Percentiles rank a stretch among this genome's conserved stretches.
Evolutionary conservation across 1,140 invertebrate species (phyloP).

Genomic region (Uloborus diversus): DNA sequence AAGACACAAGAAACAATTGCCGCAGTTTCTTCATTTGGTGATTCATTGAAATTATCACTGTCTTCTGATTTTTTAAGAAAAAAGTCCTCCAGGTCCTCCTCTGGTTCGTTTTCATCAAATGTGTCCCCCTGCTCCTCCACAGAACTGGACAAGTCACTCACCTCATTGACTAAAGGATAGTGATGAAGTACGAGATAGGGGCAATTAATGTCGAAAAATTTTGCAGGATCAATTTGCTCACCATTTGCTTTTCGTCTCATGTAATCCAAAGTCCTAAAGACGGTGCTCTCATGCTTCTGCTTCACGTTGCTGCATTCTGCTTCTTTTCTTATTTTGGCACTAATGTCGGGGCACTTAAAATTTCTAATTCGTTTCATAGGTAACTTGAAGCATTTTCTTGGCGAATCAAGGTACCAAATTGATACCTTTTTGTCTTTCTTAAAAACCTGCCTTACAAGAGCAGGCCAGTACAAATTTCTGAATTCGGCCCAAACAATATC

Average conservation of each 20-base stretch:
- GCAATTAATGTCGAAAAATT: not conserved
- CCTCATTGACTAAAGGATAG: not conserved
- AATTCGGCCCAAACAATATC: conserved; percentile 26
- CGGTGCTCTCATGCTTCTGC: not conserved
- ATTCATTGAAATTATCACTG: not conserved
- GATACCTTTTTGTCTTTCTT: conserved; percentile 23
- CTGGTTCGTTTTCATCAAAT: not conserved
- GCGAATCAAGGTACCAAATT: conserved; percentile 15
- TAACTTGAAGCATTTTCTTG: not conserved
- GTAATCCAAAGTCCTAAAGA: not conserved
- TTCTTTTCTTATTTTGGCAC: not conserved
- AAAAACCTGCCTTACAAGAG: not conserved
- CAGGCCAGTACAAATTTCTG: conserved; percentile 11
- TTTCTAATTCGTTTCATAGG: conserved; percentile 4
- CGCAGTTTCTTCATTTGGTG: not conserved
- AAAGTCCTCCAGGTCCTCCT: too few relatives aligned
- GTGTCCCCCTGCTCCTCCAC: not conserved
- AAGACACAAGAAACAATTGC: not conserved
- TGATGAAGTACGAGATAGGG: not conserved
- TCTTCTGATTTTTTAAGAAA: too few relatives aligned
- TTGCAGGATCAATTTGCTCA: not conserved
- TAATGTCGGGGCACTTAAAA: not conserved
- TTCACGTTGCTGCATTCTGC: not conserved
- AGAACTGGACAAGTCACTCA: not conserved
- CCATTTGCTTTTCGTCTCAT: not conserved